phyloP scores from a whole-genome alignment of 2,113 vertebrate genomes.

The Otolemur garnettii region DNA sequence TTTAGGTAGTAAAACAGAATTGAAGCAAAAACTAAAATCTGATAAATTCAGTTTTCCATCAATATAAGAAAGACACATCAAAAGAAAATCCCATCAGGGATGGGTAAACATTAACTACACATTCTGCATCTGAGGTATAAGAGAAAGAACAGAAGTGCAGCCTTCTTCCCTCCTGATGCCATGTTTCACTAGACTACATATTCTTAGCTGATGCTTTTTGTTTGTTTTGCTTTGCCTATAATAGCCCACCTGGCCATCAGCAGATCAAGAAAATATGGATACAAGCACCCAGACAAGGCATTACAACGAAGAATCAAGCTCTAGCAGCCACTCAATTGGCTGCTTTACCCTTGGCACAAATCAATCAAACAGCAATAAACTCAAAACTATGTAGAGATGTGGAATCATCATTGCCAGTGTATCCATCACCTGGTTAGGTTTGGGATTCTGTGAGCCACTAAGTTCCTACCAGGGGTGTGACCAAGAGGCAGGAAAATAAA shows the following conservation, averaged over 20 bases:
- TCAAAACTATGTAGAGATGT: conserved; percentile 24
- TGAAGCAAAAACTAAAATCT: conserved; percentile 32
- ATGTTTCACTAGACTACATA: neutral
- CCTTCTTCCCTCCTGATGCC: neutral
- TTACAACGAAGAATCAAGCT: conserved; percentile 5
- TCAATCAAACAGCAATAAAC: conserved; percentile 51
- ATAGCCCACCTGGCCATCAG: neutral
- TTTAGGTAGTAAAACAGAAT: conserved; percentile 49
- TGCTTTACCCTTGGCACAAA: conserved; percentile 42
- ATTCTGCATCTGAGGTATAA: neutral
- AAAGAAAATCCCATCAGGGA: neutral
- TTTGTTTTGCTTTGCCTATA: neutral
- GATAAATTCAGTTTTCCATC: neutral
- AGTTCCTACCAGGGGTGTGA: conserved; percentile 68
- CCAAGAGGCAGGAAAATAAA: conserved; percentile 78
- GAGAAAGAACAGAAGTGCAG: neutral
- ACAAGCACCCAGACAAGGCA: neutral
- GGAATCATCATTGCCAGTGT: neutral
- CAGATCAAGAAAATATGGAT: conserved; percentile 40
- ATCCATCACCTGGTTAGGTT: conserved; percentile 59
- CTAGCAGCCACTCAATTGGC: neutral
- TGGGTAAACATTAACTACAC: neutral
- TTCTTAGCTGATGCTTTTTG: neutral
- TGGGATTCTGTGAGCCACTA: conserved; percentile 47
- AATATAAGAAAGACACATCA: conserved; percentile 4